Evolutionary conservation across 2,113 vertebrate species (phyloP), one percentile per base, ranked within the genome.

Genomic region (Octodon degus): DNA sequence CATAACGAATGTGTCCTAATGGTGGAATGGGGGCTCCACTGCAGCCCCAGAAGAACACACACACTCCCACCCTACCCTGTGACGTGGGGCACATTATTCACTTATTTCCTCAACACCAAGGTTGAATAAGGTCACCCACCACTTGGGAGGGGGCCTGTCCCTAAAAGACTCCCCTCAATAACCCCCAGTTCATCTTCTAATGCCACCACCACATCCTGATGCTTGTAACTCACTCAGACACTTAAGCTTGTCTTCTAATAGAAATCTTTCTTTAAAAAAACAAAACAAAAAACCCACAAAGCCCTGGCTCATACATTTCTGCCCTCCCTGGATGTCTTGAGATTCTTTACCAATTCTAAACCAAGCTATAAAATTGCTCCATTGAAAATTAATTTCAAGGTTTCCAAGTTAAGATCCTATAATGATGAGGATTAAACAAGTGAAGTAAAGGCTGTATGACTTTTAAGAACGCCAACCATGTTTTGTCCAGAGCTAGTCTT

Each of bases 341-440:
- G 32, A 4, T 62, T 60, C 40, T 67, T 34, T 34, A 13, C 32
- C 22, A 76, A 19, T 60, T 88, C 95, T 86, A 85, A 84, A 95
- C 34, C 81, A 94, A 86, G n/a, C 0, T 87, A 55, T 84, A 60
- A 85, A 47, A 90, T 34, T 76, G 50, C 27, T 94, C n/a, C 65
- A 74, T 81, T 92, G 47, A 14, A 87, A 70, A 74, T 1, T 1
- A 62, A 67, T 74, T 85, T 97, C 65, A 82, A 77, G 53, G 22
- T 85, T 86, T 93, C 86, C 55, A 43, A 47, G 79, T 40, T 13
- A 72, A 90, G 43, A 82, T 55, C 60, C 90, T 91, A 34, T 34
- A 72, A 70, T 70, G 85, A 77, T 2, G 76, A 76, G 80, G 76
- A 80, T 80, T 84, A 93, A 94, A 53, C 32, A 90, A 79, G 62